Percentiles rank a stretch among this genome's conserved stretches.
Evolutionary conservation across 2,113 vertebrate genomes (phyloP).

Genomic region (Heteronetta atricapilla): DNA sequence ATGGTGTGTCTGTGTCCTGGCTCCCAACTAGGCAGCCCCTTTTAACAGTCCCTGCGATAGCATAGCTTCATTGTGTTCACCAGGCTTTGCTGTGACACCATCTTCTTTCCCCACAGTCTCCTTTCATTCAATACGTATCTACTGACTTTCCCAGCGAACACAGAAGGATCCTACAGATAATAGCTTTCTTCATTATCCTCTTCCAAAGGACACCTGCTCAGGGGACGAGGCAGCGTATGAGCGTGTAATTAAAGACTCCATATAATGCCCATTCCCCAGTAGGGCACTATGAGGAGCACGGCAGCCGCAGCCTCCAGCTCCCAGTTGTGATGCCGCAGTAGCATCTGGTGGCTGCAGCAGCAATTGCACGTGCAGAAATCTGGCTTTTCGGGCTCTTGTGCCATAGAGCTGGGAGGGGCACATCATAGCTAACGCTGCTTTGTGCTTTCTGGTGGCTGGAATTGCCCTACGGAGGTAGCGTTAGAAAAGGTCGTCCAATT

Average conservation of each 20-base stretch:
- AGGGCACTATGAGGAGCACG: background rate
- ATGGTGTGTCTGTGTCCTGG: background rate
- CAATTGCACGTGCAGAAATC: background rate
- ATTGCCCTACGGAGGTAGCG: fast-evolving
- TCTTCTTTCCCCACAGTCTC: background rate
- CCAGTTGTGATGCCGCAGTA: slow-evolving; percentile 34
- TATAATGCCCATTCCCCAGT: background rate
- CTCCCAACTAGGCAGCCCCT: background rate
- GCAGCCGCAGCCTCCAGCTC: background rate
- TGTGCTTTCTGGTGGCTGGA: background rate
- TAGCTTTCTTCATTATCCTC: background rate
- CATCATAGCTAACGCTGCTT: background rate
- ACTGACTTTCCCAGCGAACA: background rate
- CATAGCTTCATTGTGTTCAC: background rate
- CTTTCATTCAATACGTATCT: background rate
- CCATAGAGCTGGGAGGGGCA: background rate
- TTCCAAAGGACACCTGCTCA: background rate
- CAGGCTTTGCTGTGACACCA: background rate
- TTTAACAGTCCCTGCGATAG: background rate
- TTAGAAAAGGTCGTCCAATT: background rate
- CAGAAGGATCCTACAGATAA: background rate
- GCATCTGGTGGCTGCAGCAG: slow-evolving; percentile 45
- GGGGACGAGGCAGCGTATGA: background rate
- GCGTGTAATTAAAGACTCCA: background rate
- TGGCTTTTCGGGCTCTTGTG: background rate